Conservation (phyloP, 2,888 invertebrate genomes). For the Esperia sulphurella region DNA sequence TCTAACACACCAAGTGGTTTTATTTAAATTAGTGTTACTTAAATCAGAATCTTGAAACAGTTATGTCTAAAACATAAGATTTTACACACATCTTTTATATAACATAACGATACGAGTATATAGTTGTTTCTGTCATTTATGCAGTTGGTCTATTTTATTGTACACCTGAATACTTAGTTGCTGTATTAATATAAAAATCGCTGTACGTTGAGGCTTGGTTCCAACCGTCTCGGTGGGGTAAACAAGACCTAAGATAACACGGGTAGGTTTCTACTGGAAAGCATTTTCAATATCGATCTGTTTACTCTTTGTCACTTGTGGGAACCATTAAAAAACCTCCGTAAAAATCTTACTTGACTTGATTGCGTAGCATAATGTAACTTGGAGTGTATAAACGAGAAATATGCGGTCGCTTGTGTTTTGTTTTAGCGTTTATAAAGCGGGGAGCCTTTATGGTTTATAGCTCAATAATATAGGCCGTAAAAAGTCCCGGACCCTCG, state of each 20-base stretch:
- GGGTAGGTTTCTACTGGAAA: neutral
- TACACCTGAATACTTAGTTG: no score
- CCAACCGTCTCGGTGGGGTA: neutral
- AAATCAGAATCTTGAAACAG: no score
- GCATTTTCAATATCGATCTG: slow-evolving; percentile 7
- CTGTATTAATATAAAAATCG: no score
- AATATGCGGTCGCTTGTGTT: slow-evolving; percentile 58
- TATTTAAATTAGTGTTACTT: no score
- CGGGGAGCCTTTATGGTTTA: slow-evolving; percentile 67
- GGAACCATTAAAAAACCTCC: slow-evolving; percentile 41
- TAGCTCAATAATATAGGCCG: slow-evolving; percentile 67
- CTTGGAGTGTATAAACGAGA: slow-evolving; percentile 55
- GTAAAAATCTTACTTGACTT: slow-evolving; percentile 45
- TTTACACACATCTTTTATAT: no score
- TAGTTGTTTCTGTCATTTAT: no score
- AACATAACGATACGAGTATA: no score
- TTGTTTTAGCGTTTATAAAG: slow-evolving; percentile 65
- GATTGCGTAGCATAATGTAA: slow-evolving; percentile 46
- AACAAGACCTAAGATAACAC: neutral
- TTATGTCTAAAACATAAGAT: no score
- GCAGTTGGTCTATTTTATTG: no score
- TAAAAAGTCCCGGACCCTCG: slow-evolving; percentile 57
- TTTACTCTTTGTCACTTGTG: slow-evolving; percentile 19
- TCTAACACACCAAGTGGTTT: no score
- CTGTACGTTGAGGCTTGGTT: no score